Conservation (phyloP, 2,888 invertebrate genomes). For the Drosophila macrothrix region DNA sequence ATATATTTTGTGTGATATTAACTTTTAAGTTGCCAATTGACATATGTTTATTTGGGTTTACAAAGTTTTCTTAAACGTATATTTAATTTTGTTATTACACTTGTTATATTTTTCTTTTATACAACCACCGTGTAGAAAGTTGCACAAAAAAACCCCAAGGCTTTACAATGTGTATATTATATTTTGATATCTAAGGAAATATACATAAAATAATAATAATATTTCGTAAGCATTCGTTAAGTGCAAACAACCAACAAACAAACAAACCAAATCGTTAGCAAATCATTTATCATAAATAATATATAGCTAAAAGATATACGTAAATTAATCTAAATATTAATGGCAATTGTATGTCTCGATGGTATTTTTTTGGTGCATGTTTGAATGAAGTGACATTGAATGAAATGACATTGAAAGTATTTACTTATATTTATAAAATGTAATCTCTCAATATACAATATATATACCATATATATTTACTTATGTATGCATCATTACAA, state of each 20-base stretch:
- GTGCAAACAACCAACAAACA: slow-evolving; percentile 24
- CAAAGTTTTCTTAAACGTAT: slow-evolving; percentile 20
- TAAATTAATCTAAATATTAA: slow-evolving; percentile 34
- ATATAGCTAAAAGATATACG: slow-evolving; percentile 48
- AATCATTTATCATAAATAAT: slow-evolving; percentile 45
- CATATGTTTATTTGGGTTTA: slow-evolving; percentile 32
- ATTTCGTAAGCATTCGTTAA: slow-evolving; percentile 58
- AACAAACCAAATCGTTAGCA: slow-evolving; percentile 51
- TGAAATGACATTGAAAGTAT: slow-evolving; percentile 56
- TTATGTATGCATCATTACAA: slow-evolving; percentile 34
- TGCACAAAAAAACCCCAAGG: slow-evolving; percentile 71
- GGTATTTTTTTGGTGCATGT: slow-evolving; percentile 47
- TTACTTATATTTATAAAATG: slow-evolving; percentile 61
- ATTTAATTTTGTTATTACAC: slow-evolving; percentile 35
- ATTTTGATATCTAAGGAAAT: slow-evolving; percentile 42
- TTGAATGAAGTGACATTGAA: slow-evolving; percentile 34
- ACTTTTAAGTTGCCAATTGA: slow-evolving; percentile 63
- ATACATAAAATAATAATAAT: slow-evolving; percentile 36
- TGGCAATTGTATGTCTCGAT: slow-evolving; percentile 25
- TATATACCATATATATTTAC: slow-evolving; percentile 30
- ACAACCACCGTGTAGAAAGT: slow-evolving; percentile 71
- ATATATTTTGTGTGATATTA: slow-evolving; percentile 72
- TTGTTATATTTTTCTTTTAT: slow-evolving; percentile 30
- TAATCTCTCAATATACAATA: slow-evolving; percentile 48
- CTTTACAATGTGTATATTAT: slow-evolving; percentile 59